Evolutionary conservation across 2,797 vertebrate genomes (phyloP).

Genomic region (Capromys pilorides): DNA sequence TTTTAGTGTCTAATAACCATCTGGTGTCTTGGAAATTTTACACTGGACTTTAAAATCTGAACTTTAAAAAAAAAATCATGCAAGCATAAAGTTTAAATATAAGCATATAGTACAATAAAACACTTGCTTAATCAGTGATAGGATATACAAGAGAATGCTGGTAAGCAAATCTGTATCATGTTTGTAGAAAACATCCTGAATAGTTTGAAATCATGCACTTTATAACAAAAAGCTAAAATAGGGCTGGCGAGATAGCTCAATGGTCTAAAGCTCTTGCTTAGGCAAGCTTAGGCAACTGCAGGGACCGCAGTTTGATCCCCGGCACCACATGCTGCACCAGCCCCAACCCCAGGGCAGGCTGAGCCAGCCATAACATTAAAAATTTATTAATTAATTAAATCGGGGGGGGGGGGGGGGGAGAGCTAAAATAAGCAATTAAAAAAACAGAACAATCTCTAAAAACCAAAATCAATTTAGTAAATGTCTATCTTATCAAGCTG

Average conservation of each 20-base stretch:
- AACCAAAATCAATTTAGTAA: neutral
- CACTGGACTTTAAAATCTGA: neutral
- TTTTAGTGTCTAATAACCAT: slow-evolving; percentile 36
- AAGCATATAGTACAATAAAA: slow-evolving; percentile 19
- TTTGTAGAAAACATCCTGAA: neutral
- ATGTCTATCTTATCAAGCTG: neutral
- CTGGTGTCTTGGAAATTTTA: slow-evolving; percentile 10
- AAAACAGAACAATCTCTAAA: neutral
- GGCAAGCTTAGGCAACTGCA: no score
- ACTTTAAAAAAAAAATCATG: slow-evolving; percentile 29
- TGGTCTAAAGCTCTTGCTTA: no score
- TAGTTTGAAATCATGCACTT: slow-evolving; percentile 41
- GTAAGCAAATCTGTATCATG: neutral
- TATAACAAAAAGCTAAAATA: neutral
- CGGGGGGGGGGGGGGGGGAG: no score
- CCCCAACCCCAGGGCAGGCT: no score
- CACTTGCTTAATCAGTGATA: neutral
- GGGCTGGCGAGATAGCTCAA: no score
- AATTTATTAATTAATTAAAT: no score
- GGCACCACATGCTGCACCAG: no score
- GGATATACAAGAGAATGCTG: neutral
- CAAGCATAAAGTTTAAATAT: slow-evolving; percentile 9
- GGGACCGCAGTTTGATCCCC: no score
- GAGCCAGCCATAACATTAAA: no score
- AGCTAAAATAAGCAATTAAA: slow-evolving; percentile 27